Base-by-base conservation (phyloP, 2,888 invertebrate genomes). In the Ommatoiulus sabulosus region DNA sequence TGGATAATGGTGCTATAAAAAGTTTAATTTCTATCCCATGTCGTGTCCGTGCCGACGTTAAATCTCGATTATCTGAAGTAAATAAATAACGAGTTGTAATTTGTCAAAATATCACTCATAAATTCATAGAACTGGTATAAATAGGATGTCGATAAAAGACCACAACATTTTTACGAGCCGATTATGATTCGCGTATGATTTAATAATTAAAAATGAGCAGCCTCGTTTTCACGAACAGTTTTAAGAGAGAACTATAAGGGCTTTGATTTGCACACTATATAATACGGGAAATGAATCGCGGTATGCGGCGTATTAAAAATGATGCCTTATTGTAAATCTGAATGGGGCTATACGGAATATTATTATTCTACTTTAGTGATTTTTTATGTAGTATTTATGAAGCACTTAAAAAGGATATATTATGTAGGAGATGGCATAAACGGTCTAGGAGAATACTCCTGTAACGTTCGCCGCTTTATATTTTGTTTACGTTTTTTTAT, bases 81-180 rank as follows among this genome's bases (percentile, higher is more conserved):
- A 80, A 80, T 86, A 86, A 86, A 86, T 86, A 86, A 48, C 86
- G n/a, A 46, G 86, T 86, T 86, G 44, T 86, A 86, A 86, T 86
- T 86, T 86, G 86, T 86, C 86, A 86, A 86, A 86, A 86, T 86
- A 46, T 86, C 24, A 44, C 86, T 86, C 86, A 44, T 85, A 85
- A 85, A 85, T 85, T 86, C 80, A 24, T 80, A 35, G 35, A 80
- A 80, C 35, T 80, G 35, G 80, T 80, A 80, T 86, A 86, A 86
- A 86, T 46, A 86, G 3, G 48, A 48, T 86, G 48, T 86, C 86
- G 46, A 46, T 86, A 46, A 46, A 80, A 46, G 86, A 86, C 86
- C 86, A 86, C 86, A 86, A 86, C 80, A 72, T 87, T 87, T 87
- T 87, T 87, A 87, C 52, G 87, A 87, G 12, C 57, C 87, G 87